phyloP scores from a whole-genome alignment of 1,140 invertebrate genomes.

The Brachionus rubens region DNA sequence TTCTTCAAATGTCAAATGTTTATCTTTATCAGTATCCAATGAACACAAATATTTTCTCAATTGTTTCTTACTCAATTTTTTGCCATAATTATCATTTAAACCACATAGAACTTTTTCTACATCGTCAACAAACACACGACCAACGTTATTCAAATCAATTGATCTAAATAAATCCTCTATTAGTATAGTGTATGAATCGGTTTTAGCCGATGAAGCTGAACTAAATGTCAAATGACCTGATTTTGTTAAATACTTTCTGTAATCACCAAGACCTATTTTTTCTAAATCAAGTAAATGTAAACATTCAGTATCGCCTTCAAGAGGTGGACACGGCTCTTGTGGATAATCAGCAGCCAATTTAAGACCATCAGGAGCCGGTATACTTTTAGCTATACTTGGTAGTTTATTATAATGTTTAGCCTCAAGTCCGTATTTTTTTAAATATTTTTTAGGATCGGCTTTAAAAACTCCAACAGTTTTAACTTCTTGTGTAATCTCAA shows the following conservation, averaged over 20 bases:
- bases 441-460: slow-evolving; percentile 19
- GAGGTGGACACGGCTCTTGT: background rate
- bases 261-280: slow-evolving; percentile 5
- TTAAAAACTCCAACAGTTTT: slow-evolving; percentile 24
- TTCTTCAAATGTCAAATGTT: background rate
- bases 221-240: background rate
- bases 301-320: slow-evolving; percentile 16
- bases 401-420: background rate
- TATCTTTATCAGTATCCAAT: slow-evolving; percentile 12
- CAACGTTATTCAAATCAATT: slow-evolving; percentile 22
- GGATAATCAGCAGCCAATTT: slow-evolving; percentile 5
- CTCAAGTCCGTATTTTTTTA: slow-evolving; percentile 11
- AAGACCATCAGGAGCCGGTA: background rate
- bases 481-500: slow-evolving; percentile 10
- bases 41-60: background rate
- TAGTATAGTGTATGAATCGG: background rate
- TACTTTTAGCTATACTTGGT: slow-evolving; percentile 7
- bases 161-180: slow-evolving; percentile 18
- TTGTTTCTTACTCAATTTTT: background rate
- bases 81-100: background rate
- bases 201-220: background rate
- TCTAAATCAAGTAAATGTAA: slow-evolving; percentile 12
- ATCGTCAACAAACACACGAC: slow-evolving; percentile 21
- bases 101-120: slow-evolving; percentile 30
- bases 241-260: background rate